These are phyloP conservation scores for Hyles euphorbiae DNA, from an alignment of 1,140 invertebrate genomes.

Conservation along the genomic window DNA sequence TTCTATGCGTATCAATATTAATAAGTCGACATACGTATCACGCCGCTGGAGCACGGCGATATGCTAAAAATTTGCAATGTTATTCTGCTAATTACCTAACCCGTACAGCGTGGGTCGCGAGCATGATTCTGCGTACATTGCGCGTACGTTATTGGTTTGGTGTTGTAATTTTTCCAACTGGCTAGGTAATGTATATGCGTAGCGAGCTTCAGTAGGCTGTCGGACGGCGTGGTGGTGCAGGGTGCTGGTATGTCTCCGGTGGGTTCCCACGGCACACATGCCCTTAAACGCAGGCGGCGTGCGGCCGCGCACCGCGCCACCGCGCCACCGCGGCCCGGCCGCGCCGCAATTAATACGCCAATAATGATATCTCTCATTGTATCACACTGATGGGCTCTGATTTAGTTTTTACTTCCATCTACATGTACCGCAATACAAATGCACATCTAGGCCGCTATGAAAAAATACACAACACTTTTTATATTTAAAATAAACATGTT, in stretches of 20 bases:
- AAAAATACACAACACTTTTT: too few species aligned
- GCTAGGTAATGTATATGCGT: neutral
- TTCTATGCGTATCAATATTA: constrained; percentile 18
- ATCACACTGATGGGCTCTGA: too few species aligned
- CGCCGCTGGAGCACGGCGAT: constrained; percentile 11
- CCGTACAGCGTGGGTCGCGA: neutral
- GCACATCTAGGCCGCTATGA: neutral
- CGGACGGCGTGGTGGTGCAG: neutral
- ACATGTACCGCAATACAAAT: neutral
- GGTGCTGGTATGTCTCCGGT: constrained; percentile 19
- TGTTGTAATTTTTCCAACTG: neutral
- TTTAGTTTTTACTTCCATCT: too few species aligned
- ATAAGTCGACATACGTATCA: constrained; percentile 17
- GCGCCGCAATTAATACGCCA: too few species aligned
- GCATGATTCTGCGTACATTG: constrained; percentile 7
- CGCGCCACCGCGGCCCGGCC: constrained; percentile 6
- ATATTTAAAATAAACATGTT: too few species aligned
- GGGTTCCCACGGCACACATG: constrained; percentile 54
- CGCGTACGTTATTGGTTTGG: neutral
- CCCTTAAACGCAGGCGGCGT: constrained; percentile 29
- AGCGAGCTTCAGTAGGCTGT: neutral
- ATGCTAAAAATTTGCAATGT: constrained; percentile 25
- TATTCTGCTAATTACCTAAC: constrained; percentile 22
- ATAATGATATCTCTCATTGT: too few species aligned
- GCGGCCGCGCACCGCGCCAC: constrained; percentile 7